phyloP scores from a whole-genome alignment of 2,888 invertebrate genomes.

The Omphaloscelis lunosa region DNA sequence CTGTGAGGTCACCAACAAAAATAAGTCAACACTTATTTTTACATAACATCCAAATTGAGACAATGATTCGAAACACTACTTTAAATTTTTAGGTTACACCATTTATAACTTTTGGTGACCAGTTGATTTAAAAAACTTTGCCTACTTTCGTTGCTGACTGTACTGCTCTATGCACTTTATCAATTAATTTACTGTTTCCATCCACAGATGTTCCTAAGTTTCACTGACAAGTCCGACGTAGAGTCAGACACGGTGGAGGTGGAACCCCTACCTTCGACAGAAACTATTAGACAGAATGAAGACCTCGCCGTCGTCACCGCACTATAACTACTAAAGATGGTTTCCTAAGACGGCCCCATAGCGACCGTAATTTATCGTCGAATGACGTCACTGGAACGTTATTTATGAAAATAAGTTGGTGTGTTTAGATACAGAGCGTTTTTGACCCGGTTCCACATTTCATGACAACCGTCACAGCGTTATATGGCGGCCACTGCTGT shows the following conservation, averaged over 20 bases:
- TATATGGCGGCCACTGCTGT: background rate
- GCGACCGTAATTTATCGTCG: background rate
- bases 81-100: background rate
- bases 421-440: background rate
- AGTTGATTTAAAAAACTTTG: too few relatives aligned
- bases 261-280: constrained; percentile 66
- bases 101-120: too few relatives aligned
- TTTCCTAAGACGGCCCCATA: background rate
- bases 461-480: background rate
- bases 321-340: constrained; percentile 58
- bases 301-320: constrained; percentile 76
- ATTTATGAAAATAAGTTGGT: background rate
- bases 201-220: constrained; percentile 86
- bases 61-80: background rate
- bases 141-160: too few relatives aligned
- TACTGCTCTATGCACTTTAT: too few relatives aligned
- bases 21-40: background rate
- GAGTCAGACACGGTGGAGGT: constrained; percentile 67
- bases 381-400: background rate
- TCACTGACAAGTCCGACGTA: constrained; percentile 72
- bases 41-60: background rate
- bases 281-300: constrained; percentile 37
- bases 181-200: background rate
- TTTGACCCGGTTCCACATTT: background rate
- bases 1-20: background rate